Conservation (phyloP, 1,140 invertebrate genomes). For the Metaphire vulgaris region DNA sequence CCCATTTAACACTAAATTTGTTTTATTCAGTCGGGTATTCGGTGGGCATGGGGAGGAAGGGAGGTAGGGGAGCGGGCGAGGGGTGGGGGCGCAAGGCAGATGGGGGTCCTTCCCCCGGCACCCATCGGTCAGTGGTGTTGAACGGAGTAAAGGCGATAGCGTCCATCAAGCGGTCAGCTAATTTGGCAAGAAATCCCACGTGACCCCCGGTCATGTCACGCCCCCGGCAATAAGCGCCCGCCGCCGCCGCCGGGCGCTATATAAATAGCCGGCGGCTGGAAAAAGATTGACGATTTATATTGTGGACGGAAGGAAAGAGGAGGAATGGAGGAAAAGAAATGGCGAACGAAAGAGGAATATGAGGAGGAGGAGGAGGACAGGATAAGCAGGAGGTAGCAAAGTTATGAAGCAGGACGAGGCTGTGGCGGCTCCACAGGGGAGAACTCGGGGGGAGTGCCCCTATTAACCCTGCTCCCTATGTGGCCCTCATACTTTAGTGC, state of each 20-base stretch:
- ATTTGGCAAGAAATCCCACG: constrained; percentile 2
- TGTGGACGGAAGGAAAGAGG: background rate
- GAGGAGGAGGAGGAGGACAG: background rate
- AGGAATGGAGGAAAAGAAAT: background rate
- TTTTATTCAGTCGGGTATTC: background rate
- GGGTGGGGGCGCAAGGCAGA: too few relatives aligned
- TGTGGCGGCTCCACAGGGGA: too few relatives aligned
- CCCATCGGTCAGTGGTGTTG: background rate
- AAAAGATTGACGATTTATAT: background rate
- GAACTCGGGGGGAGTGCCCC: too few relatives aligned
- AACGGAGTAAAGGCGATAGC: background rate
- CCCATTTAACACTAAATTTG: background rate
- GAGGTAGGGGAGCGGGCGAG: too few relatives aligned
- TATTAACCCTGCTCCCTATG: too few relatives aligned
- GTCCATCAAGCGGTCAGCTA: background rate
- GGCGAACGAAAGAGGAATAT: background rate
- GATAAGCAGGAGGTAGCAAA: background rate
- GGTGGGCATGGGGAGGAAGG: too few relatives aligned
- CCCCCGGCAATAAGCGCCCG: background rate
- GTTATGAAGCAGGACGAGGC: too few relatives aligned
- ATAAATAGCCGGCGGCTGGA: background rate
- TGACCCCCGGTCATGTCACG: background rate
- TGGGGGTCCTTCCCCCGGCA: background rate
- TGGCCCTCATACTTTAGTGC: too few relatives aligned
- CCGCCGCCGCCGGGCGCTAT: too few relatives aligned